Evolutionary conservation across 2,797 vertebrate genomes (phyloP).

Genomic region (Sebastes steindachneri): DNA sequence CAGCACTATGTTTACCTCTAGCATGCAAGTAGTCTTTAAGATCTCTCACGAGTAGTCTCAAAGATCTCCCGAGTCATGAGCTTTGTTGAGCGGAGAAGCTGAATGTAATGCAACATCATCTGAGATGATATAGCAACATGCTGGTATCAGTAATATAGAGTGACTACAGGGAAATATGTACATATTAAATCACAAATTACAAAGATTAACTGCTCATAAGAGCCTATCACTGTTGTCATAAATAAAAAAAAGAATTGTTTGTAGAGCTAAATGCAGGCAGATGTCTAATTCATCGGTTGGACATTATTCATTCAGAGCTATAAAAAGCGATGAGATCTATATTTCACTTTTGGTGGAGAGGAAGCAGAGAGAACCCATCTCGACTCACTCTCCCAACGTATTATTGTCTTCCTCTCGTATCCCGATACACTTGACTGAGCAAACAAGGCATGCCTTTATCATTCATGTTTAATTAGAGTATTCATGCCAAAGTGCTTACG

Average conservation of each 20-base stretch:
- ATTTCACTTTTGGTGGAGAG: slow-evolving; percentile 52
- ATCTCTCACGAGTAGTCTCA: slow-evolving; percentile 26
- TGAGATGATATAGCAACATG: slow-evolving; percentile 14
- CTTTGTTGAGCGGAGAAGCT: slow-evolving; percentile 5
- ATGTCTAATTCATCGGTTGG: slow-evolving; percentile 44
- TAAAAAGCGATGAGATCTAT: slow-evolving; percentile 65
- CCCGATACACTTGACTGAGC: slow-evolving; percentile 64
- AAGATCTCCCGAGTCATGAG: slow-evolving; percentile 23
- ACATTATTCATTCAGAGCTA: slow-evolving; percentile 49
- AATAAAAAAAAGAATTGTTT: slow-evolving; percentile 38
- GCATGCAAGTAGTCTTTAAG: slow-evolving; percentile 34
- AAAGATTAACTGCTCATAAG: slow-evolving; percentile 36
- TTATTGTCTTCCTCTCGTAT: slow-evolving; percentile 55
- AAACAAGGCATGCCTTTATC: slow-evolving; percentile 73
- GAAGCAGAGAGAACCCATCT: slow-evolving; percentile 26
- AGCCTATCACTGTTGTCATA: slow-evolving; percentile 13
- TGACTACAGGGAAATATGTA: slow-evolving; percentile 23
- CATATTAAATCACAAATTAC: slow-evolving; percentile 41
- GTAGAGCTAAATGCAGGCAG: slow-evolving; percentile 37
- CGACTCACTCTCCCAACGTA: not conserved
- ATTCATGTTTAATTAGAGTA: slow-evolving; percentile 75
- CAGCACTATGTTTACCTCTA: slow-evolving; percentile 42
- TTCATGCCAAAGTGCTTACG: slow-evolving; percentile 58
- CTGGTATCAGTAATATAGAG: slow-evolving; percentile 25
- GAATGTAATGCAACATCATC: slow-evolving; percentile 14